Base-by-base conservation (phyloP, 2,888 invertebrate genomes). In the Perdita meconis region DNA sequence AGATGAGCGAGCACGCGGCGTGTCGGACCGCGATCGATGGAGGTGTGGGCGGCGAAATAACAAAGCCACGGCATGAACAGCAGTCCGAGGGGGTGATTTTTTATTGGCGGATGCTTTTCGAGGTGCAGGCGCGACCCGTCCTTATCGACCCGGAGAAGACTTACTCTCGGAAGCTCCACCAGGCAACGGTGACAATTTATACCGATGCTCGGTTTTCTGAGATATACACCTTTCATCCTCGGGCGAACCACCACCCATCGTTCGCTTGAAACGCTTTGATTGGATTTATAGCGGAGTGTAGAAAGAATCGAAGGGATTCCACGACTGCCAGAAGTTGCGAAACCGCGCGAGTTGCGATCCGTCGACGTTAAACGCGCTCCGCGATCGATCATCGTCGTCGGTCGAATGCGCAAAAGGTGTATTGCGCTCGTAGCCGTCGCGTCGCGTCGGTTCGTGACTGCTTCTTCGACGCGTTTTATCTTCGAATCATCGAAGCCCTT, bases 41-140 rank as follows among this genome's bases (percentile, higher is more conserved):
- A 84, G 76, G 78, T 73, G 83, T 78, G 74, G 85, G 83, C 78
- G 85, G 82, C 65, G 65, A 72, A 72, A 74, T 68, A 77, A 85
- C 83, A 81, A 85, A 78, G 76, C 67, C 57, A 44, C 65, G 63
- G 72, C 70, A 83, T 72, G 81, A 84, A 82, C 81, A 81, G 76
- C 57, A 69, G 68, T 70, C 67, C 42, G 72, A 47, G 76, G 30
- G n/a, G 73, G 71, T 79, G 82, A 71, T 84, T 80, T 72, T 77
- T 84, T 82, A 82, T 84, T 75, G 82, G 70, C 61, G 74, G 70
- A 53, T 61, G 67, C 22, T 84, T 82, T 74, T 69, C 64, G 77
- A 68, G 75, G 73, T 80, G 69, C 80, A 82, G 64, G 75, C 80
- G 82, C 72, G 77, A 69, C 70, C 70, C 67, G 70, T 53, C 47